Percentiles rank a stretch among this genome's conserved stretches.
Evolutionary conservation across 2,797 vertebrate species (phyloP).

Genomic region (Enteromius fasciolatus): DNA sequence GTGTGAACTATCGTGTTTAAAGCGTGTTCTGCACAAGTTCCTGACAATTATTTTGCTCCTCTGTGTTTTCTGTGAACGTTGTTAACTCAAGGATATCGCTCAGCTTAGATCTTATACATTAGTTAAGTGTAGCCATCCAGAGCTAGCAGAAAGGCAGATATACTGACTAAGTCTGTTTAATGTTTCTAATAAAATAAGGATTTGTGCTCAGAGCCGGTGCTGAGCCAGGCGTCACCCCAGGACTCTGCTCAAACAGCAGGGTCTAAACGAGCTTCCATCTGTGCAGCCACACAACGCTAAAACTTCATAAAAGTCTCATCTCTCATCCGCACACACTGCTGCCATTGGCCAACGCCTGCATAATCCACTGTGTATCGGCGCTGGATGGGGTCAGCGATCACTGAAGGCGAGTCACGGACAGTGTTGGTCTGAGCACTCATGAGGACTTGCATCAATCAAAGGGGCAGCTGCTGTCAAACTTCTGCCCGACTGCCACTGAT

Average conservation of each 20-base stretch:
- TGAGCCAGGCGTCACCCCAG: conserved; percentile 76
- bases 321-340: conserved; percentile 41
- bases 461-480: conserved; percentile 29
- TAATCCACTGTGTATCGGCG: conserved; percentile 34
- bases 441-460: conserved; percentile 47
- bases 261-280: conserved; percentile 80
- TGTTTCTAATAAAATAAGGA: conserved; percentile 61
- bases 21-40: not conserved
- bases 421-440: conserved; percentile 45
- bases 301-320: conserved; percentile 69
- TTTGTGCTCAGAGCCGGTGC: conserved; percentile 53
- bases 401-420: conserved; percentile 24
- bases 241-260: conserved; percentile 79
- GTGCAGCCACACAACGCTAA: conserved; percentile 67
- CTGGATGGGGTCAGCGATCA: conserved; percentile 43
- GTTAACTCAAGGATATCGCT: conserved; percentile 33
- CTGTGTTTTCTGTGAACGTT: conserved; percentile 3
- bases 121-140: conserved; percentile 52
- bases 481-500: conserved; percentile 35
- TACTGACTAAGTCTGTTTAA: conserved; percentile 56
- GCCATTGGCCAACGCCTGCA: conserved; percentile 28
- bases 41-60: not conserved
- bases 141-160: conserved; percentile 53
- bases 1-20: conserved; percentile 3
- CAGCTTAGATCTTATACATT: conserved; percentile 38